Conservation (phyloP, 1,140 invertebrate species). For the Heliothis subflexa region DNA sequence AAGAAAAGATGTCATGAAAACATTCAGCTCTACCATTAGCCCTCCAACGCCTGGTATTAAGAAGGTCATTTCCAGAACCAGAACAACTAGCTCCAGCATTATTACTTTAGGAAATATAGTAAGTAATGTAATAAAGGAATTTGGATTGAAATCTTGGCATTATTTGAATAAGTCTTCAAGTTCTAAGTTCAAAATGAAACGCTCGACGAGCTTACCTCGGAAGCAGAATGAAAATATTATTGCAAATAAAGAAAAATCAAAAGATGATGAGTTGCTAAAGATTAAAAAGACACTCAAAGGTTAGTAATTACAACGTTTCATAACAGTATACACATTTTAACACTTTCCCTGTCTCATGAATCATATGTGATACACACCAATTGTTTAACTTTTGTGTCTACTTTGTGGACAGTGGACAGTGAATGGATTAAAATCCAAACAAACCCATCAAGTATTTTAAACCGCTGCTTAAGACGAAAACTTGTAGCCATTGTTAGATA, state of each 20-base stretch:
- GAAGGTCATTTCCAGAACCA: no score
- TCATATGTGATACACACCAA: no score
- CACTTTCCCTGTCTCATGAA: no score
- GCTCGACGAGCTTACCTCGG: neutral
- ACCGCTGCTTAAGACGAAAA: neutral
- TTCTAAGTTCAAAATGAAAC: neutral
- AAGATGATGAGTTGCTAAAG: neutral
- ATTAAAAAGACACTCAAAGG: neutral
- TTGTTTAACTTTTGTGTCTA: no score
- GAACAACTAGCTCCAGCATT: neutral
- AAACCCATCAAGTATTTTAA: no score
- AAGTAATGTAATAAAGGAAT: neutral
- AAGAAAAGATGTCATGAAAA: neutral
- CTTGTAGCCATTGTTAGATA: neutral
- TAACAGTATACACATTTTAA: no score
- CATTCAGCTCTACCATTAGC: neutral
- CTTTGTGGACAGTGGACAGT: no score
- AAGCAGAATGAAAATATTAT: neutral
- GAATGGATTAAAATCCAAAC: no score
- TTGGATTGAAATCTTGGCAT: conserved; percentile 20
- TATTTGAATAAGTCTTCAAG: neutral
- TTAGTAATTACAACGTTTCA: neutral
- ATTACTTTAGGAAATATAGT: neutral
- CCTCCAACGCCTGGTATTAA: no score
- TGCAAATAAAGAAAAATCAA: neutral